Evolutionary conservation across 1,140 invertebrate genomes (phyloP).

Genomic region (Drosophila funebris): DNA sequence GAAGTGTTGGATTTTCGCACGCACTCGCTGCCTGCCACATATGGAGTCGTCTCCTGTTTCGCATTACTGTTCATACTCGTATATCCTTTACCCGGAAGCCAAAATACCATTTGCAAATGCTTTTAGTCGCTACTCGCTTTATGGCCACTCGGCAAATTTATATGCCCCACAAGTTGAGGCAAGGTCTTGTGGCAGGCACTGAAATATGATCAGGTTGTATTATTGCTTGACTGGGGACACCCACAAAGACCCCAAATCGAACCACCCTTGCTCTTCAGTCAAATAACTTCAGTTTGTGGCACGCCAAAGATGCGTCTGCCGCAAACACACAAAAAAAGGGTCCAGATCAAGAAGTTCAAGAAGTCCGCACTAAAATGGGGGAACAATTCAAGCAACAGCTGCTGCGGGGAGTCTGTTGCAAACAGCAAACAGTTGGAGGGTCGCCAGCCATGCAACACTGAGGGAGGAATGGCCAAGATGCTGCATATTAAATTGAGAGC

Average conservation of each 20-base stretch:
- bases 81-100: slow-evolving; percentile 79
- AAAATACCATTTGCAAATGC: slow-evolving; percentile 70
- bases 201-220: slow-evolving; percentile 70
- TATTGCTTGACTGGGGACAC: slow-evolving; percentile 23
- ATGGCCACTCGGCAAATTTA: slow-evolving; percentile 70
- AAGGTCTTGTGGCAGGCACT: slow-evolving; percentile 32
- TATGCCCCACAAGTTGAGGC: slow-evolving; percentile 63
- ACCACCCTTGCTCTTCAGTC: slow-evolving; percentile 12
- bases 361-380: not conserved
- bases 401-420: not conserved
- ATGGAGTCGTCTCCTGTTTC: slow-evolving; percentile 39
- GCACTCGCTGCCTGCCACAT: slow-evolving; percentile 46
- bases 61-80: slow-evolving; percentile 14
- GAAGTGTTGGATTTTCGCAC: slow-evolving; percentile 77
- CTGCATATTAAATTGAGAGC: slow-evolving; percentile 9
- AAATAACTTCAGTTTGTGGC: slow-evolving; percentile 29
- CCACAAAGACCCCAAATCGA: slow-evolving; percentile 18
- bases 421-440: too few species aligned
- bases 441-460: not conserved
- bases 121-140: slow-evolving; percentile 10
- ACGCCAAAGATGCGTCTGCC: not conserved
- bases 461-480: not conserved
- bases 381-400: not conserved
- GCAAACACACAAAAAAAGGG: too few species aligned
- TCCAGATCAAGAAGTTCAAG: not conserved